Base-by-base conservation (phyloP, 2,797 vertebrate species). In the Nasua narica region DNA sequence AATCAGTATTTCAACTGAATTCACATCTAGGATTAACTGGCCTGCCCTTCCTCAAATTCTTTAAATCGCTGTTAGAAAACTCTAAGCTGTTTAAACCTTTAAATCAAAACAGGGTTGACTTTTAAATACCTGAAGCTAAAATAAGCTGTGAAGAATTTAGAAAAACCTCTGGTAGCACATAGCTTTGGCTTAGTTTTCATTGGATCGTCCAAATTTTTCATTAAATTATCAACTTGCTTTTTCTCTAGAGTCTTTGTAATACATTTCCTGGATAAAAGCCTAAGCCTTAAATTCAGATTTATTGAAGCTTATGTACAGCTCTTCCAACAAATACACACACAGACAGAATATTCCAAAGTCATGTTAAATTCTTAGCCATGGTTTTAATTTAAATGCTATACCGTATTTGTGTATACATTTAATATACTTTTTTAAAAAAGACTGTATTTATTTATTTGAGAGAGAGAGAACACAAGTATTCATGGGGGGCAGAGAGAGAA, bases 41-140 rank as follows among this genome's bases (percentile, higher is more conserved):
- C 2, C 32, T 37, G 29, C 25, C 81, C 58, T 40, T 90, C 78
- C 43, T 90, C 76, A 93, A 93, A 96, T 86, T 69, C 21, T 83
- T 60, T 85, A 81, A 96, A 89, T 79, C 27, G 96, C 76, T 69
- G 18, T 67, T 43, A 83, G 65, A 92, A 93, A 65, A 87, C 5
- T 6, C 27, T 92, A 90, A 92, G 29, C 70, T 96, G 32, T 97
- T 52, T 81, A 67, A 95, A 97, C 74, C 79, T 97, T 97, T 86
- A 96, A 93, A 94, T 97, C 87, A 94, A 88, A 97, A 94, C 4
- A 94, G 11, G 25, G 56, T 11, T 91, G 56, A 91, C 8, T 9
- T 84, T 98, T 94, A 98, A 98, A 97, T 72, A 96, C 29, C 84
- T 16, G 82, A 94, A 94, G 50, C 16, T 91, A 96, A 95, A 98